Percentiles rank a stretch among this genome's conserved stretches.
Evolutionary conservation across 23 tunicate genomes (phyloP).

Genomic region (Halocynthia aurantium): DNA sequence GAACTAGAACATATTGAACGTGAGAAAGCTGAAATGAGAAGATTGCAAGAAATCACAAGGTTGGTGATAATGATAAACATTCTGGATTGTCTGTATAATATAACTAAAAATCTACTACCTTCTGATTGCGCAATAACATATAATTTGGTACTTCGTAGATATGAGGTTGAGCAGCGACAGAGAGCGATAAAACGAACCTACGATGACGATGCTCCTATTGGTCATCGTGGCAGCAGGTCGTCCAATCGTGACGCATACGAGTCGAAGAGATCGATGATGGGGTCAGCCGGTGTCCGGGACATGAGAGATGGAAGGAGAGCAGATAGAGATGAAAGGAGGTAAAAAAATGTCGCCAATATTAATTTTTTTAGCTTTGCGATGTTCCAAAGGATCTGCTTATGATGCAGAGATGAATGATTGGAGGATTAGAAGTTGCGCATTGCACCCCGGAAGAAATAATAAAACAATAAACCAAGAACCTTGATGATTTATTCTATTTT

Average conservation of each 20-base stretch:
- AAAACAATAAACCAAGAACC: neutral
- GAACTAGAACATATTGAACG: constrained; percentile 43
- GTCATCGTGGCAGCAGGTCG: constrained; percentile 11
- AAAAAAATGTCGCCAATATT: neutral
- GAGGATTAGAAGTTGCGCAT: too few species aligned
- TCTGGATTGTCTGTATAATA: too few species aligned
- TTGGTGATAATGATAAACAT: neutral
- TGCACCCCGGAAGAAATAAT: too few species aligned
- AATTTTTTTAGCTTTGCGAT: neutral
- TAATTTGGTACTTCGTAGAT: neutral
- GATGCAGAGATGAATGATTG: too few species aligned
- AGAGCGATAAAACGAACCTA: constrained; percentile 28
- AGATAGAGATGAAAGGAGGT: constrained; percentile 9
- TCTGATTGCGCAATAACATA: too few species aligned
- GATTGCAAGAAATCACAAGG: constrained; percentile 50
- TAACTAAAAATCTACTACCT: too few species aligned
- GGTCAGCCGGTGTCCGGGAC: neutral
- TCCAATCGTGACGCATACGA: constrained; percentile 4
- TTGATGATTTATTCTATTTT: neutral
- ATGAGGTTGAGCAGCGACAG: constrained; percentile 21
- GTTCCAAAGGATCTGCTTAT: neutral
- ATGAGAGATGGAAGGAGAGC: neutral
- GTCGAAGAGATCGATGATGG: constrained; percentile 8
- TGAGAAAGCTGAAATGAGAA: constrained; percentile 54
- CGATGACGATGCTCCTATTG: neutral